Evolutionary conservation across 2,113 vertebrate genomes (phyloP).

Genomic region (Jaculus jaculus): DNA sequence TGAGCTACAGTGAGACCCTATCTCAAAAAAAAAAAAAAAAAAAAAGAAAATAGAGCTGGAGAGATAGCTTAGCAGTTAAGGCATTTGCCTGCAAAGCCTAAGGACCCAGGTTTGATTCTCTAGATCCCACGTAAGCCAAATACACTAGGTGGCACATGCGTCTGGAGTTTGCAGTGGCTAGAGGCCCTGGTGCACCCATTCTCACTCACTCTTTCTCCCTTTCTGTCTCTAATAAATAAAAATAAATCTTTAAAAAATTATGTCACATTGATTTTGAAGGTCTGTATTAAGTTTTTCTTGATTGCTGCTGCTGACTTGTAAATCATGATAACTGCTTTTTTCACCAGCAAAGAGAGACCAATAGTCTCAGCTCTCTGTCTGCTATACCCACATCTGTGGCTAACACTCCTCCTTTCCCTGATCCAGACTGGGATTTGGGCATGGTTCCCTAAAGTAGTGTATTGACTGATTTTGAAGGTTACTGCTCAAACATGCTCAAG

Average conservation of each 20-base stretch:
- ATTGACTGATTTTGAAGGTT: neutral
- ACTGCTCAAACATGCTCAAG: neutral
- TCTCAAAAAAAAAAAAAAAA: too few relatives aligned
- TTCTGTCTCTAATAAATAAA: too few relatives aligned
- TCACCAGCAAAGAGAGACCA: neutral
- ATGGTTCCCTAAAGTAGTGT: neutral
- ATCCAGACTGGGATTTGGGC: neutral
- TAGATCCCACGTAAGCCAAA: too few relatives aligned
- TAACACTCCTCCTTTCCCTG: neutral
- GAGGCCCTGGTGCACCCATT: too few relatives aligned
- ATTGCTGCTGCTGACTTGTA: neutral
- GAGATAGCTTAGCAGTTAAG: too few relatives aligned
- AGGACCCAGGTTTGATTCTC: too few relatives aligned
- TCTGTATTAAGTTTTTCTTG: neutral
- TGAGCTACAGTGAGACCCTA: too few relatives aligned
- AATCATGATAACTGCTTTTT: neutral
- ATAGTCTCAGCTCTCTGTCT: neutral
- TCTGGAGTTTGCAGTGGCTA: too few relatives aligned
- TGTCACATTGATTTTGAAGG: neutral
- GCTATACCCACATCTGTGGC: neutral
- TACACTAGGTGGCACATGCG: too few relatives aligned
- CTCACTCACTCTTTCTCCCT: too few relatives aligned
- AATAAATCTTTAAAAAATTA: neutral
- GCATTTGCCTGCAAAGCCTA: too few relatives aligned
- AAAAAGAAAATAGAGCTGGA: too few relatives aligned